These are phyloP conservation scores for Onychomys arenicola DNA, from an alignment of 2,797 vertebrate genomes.

Conservation along the genomic window DNA sequence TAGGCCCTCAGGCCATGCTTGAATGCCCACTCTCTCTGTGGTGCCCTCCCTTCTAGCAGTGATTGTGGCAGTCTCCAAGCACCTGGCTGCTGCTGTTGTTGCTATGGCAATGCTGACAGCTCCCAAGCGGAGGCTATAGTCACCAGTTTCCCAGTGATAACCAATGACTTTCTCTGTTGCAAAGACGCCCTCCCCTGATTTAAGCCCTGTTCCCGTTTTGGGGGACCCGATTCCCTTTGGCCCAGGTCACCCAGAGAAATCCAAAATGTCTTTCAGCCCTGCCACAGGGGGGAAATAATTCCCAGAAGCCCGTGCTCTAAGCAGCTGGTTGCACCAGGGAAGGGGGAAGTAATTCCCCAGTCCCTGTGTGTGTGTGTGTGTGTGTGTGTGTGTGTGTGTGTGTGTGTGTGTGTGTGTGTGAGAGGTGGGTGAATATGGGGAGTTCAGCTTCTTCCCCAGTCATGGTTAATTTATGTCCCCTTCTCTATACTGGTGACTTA, in stretches of 20 bases:
- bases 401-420: no score
- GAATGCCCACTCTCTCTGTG: background rate
- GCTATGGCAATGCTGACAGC: no score
- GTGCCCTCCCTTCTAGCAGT: no score
- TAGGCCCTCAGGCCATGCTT: background rate
- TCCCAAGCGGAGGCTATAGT: background rate
- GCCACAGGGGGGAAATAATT: background rate
- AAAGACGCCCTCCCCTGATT: no score
- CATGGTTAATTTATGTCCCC: background rate
- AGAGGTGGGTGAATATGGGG: background rate
- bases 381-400: no score
- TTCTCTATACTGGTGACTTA: background rate
- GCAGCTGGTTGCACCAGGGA: background rate
- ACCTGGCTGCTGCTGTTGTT: no score
- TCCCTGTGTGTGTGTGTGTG: no score
- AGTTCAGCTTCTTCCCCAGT: background rate
- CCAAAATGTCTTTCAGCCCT: background rate
- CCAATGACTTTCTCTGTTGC: background rate
- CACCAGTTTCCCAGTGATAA: background rate
- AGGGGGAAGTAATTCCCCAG: background rate
- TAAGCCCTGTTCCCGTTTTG: background rate
- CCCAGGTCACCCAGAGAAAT: background rate
- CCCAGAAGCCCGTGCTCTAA: background rate
- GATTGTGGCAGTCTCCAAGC: no score
- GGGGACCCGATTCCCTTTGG: background rate